Percentiles rank a stretch among this genome's conserved stretches.
Evolutionary conservation across 2,888 invertebrate species (phyloP).

Genomic region (Acleris emargana): DNA sequence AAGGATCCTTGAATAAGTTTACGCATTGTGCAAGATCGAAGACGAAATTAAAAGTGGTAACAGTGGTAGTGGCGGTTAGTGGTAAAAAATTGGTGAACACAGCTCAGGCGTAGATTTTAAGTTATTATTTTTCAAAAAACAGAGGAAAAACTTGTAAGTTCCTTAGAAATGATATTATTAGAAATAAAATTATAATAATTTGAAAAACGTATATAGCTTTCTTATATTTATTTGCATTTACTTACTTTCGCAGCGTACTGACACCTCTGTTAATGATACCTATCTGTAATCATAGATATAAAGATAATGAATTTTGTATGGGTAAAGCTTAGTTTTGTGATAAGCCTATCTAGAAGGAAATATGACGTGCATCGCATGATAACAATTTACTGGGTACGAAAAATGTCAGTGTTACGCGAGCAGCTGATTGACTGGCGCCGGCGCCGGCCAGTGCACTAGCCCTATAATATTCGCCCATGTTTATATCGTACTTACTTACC

Average conservation of each 20-base stretch:
- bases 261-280: neutral
- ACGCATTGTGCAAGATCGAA: no score
- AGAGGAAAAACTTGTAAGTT: no score
- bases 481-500: constrained; percentile 28
- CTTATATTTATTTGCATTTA: neutral
- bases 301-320: constrained; percentile 24
- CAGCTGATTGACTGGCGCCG: constrained; percentile 28
- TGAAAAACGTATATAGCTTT: no score
- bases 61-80: no score
- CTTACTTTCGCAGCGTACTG: neutral
- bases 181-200: no score
- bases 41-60: no score
- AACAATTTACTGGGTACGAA: constrained; percentile 6
- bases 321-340: constrained; percentile 25
- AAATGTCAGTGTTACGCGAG: constrained; percentile 34
- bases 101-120: no score
- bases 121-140: no score
- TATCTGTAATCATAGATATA: constrained; percentile 3
- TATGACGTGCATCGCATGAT: constrained; percentile 33
- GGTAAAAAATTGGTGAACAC: no score
- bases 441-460: neutral
- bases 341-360: constrained; percentile 31
- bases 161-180: no score
- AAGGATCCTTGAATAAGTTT: no score
- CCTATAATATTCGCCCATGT: constrained; percentile 1